Conservation (phyloP, 2,113 vertebrate species). For the Petromus typicus region DNA sequence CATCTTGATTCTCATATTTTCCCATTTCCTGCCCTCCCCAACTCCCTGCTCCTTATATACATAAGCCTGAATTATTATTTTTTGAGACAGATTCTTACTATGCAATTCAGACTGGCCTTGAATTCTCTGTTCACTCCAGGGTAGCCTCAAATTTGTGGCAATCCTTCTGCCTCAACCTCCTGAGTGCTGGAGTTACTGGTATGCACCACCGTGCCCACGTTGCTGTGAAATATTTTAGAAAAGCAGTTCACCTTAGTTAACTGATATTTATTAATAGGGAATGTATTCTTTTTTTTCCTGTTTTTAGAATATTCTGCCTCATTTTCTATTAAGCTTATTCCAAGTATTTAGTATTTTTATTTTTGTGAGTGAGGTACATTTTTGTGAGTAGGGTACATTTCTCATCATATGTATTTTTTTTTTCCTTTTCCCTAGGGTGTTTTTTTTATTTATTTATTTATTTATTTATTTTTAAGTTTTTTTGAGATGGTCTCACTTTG, state of each 20-base stretch:
- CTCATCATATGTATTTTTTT: neutral
- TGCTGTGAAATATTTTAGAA: neutral
- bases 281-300: neutral
- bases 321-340: neutral
- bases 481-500: neutral
- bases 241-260: neutral
- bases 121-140: too few species aligned
- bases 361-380: too few species aligned
- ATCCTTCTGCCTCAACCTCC: neutral
- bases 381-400: neutral
- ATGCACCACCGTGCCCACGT: neutral
- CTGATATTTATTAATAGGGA: neutral
- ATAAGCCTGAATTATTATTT: neutral
- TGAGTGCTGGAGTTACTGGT: neutral
- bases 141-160: neutral
- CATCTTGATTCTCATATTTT: too few species aligned
- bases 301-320: neutral
- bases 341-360: neutral
- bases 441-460: too few species aligned
- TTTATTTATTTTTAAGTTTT: neutral
- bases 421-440: neutral
- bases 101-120: neutral
- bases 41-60: too few species aligned
- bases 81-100: neutral
- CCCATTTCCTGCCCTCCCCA: too few species aligned